Evolutionary conservation across 2,888 invertebrate species (phyloP), one percentile per base, ranked within the genome.

Genomic region (Lasioglossum oenotherae): DNA sequence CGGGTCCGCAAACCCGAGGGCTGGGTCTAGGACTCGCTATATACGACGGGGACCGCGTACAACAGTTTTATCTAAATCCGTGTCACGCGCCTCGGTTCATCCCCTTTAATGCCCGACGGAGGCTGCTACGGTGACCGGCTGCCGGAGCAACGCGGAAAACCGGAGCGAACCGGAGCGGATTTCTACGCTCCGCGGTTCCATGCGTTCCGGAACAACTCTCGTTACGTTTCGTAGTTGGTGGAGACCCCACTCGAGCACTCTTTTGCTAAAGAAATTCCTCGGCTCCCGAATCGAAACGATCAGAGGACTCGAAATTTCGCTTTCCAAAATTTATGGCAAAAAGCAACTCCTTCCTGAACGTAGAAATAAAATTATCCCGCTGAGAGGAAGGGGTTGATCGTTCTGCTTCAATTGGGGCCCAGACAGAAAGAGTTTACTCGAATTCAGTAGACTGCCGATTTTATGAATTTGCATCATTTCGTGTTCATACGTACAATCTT

Each of bases 41-140:
- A 75, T 64, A 69, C 53, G 77, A 69, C 78, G 27, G 75, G 74
- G 60, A 35, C 73, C 27, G 69, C 53, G 60, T 82, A 80, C 80
- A 38, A 76, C 85, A 82, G 86, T 91, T 92, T 92, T 93, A 92
- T 93, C 93, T 92, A 91, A 91, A 93, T 93, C 91, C 92, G 91
- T 92, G 93, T 92, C 93, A 91, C 90, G 91, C 92, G 91, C 88
- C 90, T 74, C 74, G 91, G 41, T 90, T 92, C 91, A 91, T 92
- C 91, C 91, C 92, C 92, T 91, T 91, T 91, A 92, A 92, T 82
- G 77, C 84, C 41, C 84, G 88, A 38, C 72, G 80, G 83, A 57
- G 71, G 82, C 73, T 53, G 35, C 57, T 31, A 44, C 44, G 80
- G 79, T 49, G 16, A 41, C 35, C 35, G 72, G 44, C 35, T 35